Evolutionary conservation across 2,888 invertebrate genomes (phyloP).

Genomic region (Plebejus melissa): DNA sequence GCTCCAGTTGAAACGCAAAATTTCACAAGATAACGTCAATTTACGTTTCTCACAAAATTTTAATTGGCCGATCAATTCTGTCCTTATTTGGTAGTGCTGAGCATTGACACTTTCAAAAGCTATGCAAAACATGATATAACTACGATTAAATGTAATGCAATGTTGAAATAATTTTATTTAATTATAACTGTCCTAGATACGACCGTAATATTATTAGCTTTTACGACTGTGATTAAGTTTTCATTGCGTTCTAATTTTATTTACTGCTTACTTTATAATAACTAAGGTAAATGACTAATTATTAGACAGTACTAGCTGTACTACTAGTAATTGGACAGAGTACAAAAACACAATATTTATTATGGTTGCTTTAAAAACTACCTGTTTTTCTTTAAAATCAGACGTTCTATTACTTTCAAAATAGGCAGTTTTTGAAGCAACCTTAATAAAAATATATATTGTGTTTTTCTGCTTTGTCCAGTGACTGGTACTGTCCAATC

Average conservation of each 20-base stretch:
- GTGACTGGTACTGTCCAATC: no score
- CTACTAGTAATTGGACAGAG: no score
- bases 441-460: no score
- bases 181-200: not conserved
- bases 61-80: conserved; percentile 20
- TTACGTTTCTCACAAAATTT: conserved; percentile 10
- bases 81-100: not conserved
- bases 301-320: no score
- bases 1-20: not conserved
- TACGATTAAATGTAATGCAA: not conserved
- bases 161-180: not conserved
- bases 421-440: no score
- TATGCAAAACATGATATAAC: not conserved
- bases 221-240: not conserved
- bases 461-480: no score
- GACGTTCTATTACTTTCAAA: no score
- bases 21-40: not conserved
- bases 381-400: no score
- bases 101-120: conserved; percentile 13
- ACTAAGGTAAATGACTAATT: not conserved
- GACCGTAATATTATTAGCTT: not conserved
- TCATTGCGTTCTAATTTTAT: not conserved
- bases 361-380: no score
- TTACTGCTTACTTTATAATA: not conserved
- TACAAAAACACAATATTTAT: no score